Conservation (phyloP, 2,113 vertebrate genomes). For the Brachionichthys hirsutus region DNA sequence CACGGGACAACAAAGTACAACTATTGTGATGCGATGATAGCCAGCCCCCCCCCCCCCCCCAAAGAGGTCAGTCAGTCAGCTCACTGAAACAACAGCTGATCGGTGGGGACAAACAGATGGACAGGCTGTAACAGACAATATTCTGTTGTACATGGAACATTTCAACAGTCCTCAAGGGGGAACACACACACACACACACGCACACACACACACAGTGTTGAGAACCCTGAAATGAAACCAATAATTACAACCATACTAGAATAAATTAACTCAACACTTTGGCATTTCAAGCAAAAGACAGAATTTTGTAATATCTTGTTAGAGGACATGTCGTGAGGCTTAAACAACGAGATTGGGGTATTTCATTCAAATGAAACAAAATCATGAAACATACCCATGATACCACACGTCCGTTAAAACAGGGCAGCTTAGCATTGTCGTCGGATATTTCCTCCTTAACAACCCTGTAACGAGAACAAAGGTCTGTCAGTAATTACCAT, state of each 20-base stretch:
- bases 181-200: conserved; percentile 11
- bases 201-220: background rate
- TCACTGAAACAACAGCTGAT: conserved; percentile 62
- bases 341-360: too few species aligned
- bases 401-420: conserved; percentile 98
- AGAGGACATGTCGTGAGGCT: conserved; percentile 39
- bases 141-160: conserved; percentile 50
- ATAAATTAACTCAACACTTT: conserved; percentile 32
- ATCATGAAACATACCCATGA: conserved; percentile 88
- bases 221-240: conserved; percentile 26
- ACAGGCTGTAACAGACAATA: conserved; percentile 37
- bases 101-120: conserved; percentile 49
- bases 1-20: conserved; percentile 2
- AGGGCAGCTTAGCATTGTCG: conserved; percentile 92
- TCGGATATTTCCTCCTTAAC: conserved; percentile 98
- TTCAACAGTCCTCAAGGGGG: conserved; percentile 28
- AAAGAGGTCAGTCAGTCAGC: conserved; percentile 53
- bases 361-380: conserved; percentile 23
- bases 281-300: conserved; percentile 34
- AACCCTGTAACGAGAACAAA: conserved; percentile 81
- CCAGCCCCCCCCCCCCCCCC: conserved; percentile 31
- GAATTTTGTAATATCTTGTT: conserved; percentile 44
- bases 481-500: conserved; percentile 46
- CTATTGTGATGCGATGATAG: conserved; percentile 39
- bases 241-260: conserved; percentile 43